Evolutionary conservation across 2,113 vertebrate genomes (phyloP).

Genomic region (Macaca fascicularis): DNA sequence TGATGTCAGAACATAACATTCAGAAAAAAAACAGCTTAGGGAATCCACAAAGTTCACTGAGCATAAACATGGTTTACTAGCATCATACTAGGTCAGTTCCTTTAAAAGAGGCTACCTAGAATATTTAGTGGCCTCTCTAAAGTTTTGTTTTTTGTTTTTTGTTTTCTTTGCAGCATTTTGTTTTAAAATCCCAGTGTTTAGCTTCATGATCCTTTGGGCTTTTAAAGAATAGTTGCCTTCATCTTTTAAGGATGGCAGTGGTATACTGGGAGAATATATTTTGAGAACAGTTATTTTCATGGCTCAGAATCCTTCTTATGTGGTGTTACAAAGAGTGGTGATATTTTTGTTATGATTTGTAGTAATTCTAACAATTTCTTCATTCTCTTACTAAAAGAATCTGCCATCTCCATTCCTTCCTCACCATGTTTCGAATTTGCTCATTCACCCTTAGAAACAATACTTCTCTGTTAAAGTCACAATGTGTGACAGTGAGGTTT

Average conservation of each 20-base stretch:
- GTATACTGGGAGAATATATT: neutral
- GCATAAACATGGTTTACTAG: conserved; percentile 30
- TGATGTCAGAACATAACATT: conserved; percentile 57
- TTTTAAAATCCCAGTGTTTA: conserved; percentile 19
- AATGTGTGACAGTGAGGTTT: neutral
- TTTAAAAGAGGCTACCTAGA: neutral
- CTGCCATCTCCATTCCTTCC: neutral
- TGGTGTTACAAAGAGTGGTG: neutral
- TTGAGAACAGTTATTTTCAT: neutral
- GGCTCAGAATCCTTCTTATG: neutral
- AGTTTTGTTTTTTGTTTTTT: neutral
- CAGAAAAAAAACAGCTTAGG: neutral
- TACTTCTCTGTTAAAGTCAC: neutral
- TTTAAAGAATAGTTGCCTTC: neutral
- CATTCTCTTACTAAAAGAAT: neutral
- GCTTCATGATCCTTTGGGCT: neutral
- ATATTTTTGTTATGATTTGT: neutral
- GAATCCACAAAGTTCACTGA: neutral
- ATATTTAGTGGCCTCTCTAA: neutral
- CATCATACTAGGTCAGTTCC: neutral
- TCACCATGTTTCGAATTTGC: neutral
- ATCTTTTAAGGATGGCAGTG: neutral
- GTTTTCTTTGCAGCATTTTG: neutral
- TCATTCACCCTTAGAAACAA: neutral
- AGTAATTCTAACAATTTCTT: neutral